phyloP scores from a whole-genome alignment of 2,797 vertebrate genomes.

The Mormyrops boulengeri region DNA sequence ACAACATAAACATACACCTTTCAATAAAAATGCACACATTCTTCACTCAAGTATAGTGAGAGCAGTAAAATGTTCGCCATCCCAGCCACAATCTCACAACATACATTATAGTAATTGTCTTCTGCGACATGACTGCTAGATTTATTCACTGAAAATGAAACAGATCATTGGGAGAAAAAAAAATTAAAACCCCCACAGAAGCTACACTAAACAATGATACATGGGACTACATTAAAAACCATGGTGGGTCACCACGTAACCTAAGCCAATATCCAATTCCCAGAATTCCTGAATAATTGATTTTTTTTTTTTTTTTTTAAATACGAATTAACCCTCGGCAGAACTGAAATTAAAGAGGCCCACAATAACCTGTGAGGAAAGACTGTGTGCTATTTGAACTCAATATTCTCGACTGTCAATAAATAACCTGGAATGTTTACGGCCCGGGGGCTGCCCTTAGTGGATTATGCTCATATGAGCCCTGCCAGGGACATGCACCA shows the following conservation, averaged over 20 bases:
- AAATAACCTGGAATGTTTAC: conserved; percentile 2
- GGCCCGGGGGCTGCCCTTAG: not conserved
- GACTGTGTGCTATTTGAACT: conserved; percentile 8
- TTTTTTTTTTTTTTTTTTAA: not conserved
- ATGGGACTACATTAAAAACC: not conserved
- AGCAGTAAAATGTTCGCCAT: not conserved
- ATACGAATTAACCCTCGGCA: conserved; percentile 9
- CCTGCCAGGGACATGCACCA: not conserved
- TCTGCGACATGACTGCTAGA: not conserved
- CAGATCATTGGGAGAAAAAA: not conserved
- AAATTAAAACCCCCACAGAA: not conserved
- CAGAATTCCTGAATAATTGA: conserved; percentile 16
- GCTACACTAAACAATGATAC: not conserved
- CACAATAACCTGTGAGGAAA: not conserved
- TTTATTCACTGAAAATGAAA: conserved; percentile 8
- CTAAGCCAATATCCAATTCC: conserved; percentile 14
- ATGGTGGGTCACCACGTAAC: not conserved
- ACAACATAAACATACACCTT: not conserved
- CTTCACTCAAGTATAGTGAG: not conserved
- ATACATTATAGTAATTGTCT: conserved; percentile 6
- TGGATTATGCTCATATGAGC: not conserved
- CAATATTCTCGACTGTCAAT: conserved; percentile 16
- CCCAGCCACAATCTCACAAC: not conserved
- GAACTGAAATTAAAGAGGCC: conserved; percentile 4
- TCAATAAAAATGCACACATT: not conserved